A percentile compares a stretch with the other conserved stretches of the same genome.
These are phyloP conservation scores for Brachionus koreanus DNA, from an alignment of 1,140 invertebrate genomes.

Conservation along the genomic window DNA sequence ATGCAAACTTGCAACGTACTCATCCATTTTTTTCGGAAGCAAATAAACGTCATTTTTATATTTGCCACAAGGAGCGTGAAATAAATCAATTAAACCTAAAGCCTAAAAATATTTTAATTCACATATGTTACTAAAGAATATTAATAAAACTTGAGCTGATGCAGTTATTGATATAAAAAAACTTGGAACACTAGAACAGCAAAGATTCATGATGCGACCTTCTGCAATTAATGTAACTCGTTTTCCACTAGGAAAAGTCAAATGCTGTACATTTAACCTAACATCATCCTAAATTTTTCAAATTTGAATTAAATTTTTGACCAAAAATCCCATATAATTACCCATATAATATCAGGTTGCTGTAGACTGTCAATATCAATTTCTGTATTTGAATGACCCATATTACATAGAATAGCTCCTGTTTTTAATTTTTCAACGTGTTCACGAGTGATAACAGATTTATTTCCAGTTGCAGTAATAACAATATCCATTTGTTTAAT, in stretches of 20 bases:
- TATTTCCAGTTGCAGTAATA: slow-evolving; percentile 91
- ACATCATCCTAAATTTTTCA: slow-evolving; percentile 70
- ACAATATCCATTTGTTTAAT: slow-evolving; percentile 87
- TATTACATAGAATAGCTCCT: slow-evolving; percentile 92
- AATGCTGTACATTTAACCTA: slow-evolving; percentile 90
- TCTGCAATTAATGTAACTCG: slow-evolving; percentile 76
- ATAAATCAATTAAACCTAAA: slow-evolving; percentile 88
- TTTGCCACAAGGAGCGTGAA: slow-evolving; percentile 84
- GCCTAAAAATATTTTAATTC: slow-evolving; percentile 61
- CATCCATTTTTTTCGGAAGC: slow-evolving; percentile 97
- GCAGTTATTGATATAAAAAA: slow-evolving; percentile 94
- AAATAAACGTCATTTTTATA: slow-evolving; percentile 97
- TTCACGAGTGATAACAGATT: slow-evolving; percentile 87
- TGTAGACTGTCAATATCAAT: slow-evolving; percentile 80
- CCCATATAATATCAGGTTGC: not conserved
- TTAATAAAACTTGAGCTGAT: slow-evolving; percentile 63
- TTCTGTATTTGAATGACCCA: slow-evolving; percentile 97
- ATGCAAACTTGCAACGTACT: slow-evolving; percentile 92
- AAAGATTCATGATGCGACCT: slow-evolving; percentile 87
- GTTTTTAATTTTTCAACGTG: slow-evolving; percentile 97
- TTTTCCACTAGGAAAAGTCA: slow-evolving; percentile 84
- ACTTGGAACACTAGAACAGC: slow-evolving; percentile 91
- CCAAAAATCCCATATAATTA: not conserved
- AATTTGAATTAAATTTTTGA: slow-evolving; percentile 69
- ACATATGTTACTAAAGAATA: not conserved